Percentiles rank a stretch among this genome's conserved stretches.
Conservation (phyloP, 2,797 vertebrate species). For the Acrocephalus scirpaceus region DNA sequence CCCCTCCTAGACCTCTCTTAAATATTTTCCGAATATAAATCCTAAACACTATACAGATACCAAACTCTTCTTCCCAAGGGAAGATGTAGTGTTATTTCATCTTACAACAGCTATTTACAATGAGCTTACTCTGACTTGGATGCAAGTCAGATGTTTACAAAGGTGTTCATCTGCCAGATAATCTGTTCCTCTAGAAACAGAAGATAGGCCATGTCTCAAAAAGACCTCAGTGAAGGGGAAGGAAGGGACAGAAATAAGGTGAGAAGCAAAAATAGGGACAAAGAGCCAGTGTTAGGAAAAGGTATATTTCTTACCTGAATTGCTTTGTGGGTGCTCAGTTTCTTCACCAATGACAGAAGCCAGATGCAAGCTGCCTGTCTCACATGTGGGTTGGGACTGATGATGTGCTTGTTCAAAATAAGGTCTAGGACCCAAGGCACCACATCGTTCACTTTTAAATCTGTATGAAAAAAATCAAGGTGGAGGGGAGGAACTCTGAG, state of each 20-base stretch:
- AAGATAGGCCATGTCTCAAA: background rate
- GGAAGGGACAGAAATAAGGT: background rate
- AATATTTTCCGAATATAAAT: background rate
- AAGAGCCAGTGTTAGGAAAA: background rate
- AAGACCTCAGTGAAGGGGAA: background rate
- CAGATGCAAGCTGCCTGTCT: constrained; percentile 96
- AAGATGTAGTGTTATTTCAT: background rate
- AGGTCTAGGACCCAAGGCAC: constrained; percentile 92
- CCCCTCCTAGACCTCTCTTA: background rate
- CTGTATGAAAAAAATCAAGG: constrained; percentile 66
- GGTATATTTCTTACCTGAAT: constrained; percentile 82
- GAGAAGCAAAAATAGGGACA: background rate
- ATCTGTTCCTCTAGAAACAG: background rate
- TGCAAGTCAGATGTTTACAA: background rate
- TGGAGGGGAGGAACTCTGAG: background rate
- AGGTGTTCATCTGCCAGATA: background rate
- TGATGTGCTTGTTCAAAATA: constrained; percentile 88
- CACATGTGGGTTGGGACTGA: constrained; percentile 92
- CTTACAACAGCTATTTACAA: background rate
- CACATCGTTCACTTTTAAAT: constrained; percentile 88
- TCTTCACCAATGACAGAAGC: constrained; percentile 95
- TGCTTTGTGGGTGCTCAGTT: constrained; percentile 89
- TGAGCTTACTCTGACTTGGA: background rate
- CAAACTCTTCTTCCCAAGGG: background rate
- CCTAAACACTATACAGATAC: background rate